Evolutionary conservation across 2,113 vertebrate species (phyloP).

Genomic region (Salvator merianae): DNA sequence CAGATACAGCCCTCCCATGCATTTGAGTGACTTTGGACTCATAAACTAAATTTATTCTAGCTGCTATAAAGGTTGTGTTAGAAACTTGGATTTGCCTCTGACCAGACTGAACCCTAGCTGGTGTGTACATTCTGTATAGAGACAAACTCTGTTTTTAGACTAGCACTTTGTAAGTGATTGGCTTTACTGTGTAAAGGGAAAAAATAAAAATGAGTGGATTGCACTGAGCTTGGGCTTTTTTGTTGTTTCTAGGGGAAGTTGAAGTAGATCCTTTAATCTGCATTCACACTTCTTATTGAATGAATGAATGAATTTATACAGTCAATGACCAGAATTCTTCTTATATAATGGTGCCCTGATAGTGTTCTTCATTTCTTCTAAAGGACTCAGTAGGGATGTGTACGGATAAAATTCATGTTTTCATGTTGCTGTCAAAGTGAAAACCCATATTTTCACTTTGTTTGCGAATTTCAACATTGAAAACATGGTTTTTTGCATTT

Average conservation of each 20-base stretch:
- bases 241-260: constrained; percentile 6
- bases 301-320: no score
- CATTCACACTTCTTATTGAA: rapidly evolving
- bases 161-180: constrained; percentile 70
- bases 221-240: constrained; percentile 59
- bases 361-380: no score
- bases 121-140: constrained; percentile 60
- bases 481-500: no score
- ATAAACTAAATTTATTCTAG: constrained; percentile 42
- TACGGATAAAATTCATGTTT: no score
- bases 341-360: no score
- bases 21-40: constrained; percentile 36
- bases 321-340: no score
- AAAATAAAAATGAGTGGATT: constrained; percentile 70
- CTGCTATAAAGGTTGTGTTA: constrained; percentile 50
- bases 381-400: no score
- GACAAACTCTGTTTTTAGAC: constrained; percentile 64
- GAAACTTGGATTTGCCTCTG: constrained; percentile 43
- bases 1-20: background rate
- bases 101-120: constrained; percentile 51
- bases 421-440: no score
- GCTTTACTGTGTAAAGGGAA: constrained; percentile 67
- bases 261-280: background rate
- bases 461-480: no score
- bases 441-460: no score